phyloP scores from a whole-genome alignment of 1,140 invertebrate species.

The Ericerus pela region DNA sequence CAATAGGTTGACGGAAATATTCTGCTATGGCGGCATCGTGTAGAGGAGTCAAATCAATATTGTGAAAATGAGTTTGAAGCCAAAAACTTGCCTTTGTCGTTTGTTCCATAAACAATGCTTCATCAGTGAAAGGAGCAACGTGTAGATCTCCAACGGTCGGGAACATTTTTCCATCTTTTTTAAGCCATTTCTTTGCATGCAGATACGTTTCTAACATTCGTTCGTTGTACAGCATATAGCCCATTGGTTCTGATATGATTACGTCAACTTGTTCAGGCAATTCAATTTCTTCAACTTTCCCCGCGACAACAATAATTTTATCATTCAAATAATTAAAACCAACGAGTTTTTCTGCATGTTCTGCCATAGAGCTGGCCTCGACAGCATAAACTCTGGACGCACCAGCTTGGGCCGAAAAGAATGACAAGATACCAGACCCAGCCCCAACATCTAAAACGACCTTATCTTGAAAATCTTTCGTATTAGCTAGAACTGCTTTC shows the following conservation, averaged over 20 bases:
- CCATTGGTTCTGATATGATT: slow-evolving; percentile 99
- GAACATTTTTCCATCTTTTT: slow-evolving; percentile 88
- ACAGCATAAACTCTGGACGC: slow-evolving; percentile 95
- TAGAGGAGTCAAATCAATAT: slow-evolving; percentile 83
- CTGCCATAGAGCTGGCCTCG: slow-evolving; percentile 96
- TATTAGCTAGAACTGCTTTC: slow-evolving; percentile 85
- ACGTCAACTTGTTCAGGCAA: slow-evolving; percentile 90
- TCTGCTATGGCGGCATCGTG: slow-evolving; percentile 87
- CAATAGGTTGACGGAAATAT: slow-evolving; percentile 96
- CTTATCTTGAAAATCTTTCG: slow-evolving; percentile 81
- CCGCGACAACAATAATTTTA: slow-evolving; percentile 81
- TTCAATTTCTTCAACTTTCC: slow-evolving; percentile 97
- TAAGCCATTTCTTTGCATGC: slow-evolving; percentile 96
- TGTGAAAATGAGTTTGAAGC: slow-evolving; percentile 97
- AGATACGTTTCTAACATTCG: slow-evolving; percentile 98
- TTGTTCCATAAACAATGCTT: slow-evolving; percentile 95
- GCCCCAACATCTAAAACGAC: slow-evolving; percentile 93
- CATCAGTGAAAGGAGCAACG: slow-evolving; percentile 96
- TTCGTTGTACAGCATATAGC: slow-evolving; percentile 99
- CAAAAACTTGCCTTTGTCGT: slow-evolving; percentile 98
- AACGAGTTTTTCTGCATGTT: slow-evolving; percentile 86
- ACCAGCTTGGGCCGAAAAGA: slow-evolving; percentile 95
- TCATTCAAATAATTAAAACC: slow-evolving; percentile 74
- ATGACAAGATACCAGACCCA: slow-evolving; percentile 92
- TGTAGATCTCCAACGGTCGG: slow-evolving; percentile 91